Conservation (phyloP, 2,797 vertebrate genomes). For the Nothura maculosa region DNA sequence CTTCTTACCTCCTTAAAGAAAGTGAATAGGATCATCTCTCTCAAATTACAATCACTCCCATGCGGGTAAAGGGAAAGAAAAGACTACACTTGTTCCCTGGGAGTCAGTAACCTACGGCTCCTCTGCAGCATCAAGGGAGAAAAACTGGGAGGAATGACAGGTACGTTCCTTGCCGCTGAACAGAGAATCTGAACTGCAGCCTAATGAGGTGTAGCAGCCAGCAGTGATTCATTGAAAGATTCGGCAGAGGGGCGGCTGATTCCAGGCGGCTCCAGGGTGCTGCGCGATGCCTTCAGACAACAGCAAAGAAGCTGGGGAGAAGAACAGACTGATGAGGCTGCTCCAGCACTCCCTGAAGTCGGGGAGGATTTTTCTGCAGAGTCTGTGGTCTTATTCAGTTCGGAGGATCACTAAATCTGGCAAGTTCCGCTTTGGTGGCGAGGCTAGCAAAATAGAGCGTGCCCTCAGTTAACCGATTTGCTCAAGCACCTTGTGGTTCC, state of each 20-base stretch:
- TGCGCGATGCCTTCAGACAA: neutral
- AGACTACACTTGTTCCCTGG: neutral
- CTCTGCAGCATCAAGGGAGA: neutral
- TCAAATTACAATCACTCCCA: conserved; percentile 44
- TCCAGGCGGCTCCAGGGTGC: neutral
- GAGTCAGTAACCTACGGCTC: neutral
- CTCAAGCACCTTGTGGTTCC: neutral
- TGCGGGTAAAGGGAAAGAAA: conserved; percentile 18
- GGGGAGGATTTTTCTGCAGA: neutral
- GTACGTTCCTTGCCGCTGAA: neutral
- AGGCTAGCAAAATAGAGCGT: neutral
- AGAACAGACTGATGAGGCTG: neutral
- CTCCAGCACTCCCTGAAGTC: rapidly evolving
- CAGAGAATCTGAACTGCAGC: neutral
- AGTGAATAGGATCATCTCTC: conserved; percentile 45
- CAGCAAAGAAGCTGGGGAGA: rapidly evolving
- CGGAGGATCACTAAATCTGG: neutral
- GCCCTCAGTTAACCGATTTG: neutral
- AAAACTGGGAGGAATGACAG: neutral
- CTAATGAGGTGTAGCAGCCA: neutral
- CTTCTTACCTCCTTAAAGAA: neutral
- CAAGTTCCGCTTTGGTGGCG: rapidly evolving
- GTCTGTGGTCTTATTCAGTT: neutral
- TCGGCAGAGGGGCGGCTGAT: neutral
- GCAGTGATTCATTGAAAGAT: neutral